Evolutionary conservation across 2,888 invertebrate species (phyloP).

Genomic region (Ormyrus rosae): DNA sequence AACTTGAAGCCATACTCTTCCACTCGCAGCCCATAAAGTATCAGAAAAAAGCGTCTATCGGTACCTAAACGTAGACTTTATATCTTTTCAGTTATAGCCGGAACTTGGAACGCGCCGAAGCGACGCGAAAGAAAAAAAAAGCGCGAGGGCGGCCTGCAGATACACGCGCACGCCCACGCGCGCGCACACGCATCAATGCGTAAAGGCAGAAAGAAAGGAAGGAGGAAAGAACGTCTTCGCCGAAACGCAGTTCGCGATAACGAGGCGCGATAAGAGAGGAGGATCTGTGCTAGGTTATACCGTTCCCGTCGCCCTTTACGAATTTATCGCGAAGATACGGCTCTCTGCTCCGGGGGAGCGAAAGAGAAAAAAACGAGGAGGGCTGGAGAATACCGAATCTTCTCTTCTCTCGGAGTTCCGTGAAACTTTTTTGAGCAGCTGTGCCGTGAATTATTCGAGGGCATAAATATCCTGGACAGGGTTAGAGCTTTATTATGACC

Average conservation of each 20-base stretch:
- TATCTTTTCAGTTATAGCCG: neutral
- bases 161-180: too few species aligned
- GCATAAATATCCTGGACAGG: constrained; percentile 11
- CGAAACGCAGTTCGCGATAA: constrained; percentile 41
- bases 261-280: constrained; percentile 37
- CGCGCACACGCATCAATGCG: too few species aligned
- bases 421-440: neutral
- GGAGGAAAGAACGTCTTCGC: constrained; percentile 22
- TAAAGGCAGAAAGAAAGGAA: too few species aligned
- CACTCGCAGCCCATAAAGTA: too few species aligned
- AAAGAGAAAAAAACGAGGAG: neutral
- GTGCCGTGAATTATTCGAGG: constrained; percentile 22
- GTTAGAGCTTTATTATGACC: too few species aligned
- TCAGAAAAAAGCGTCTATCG: neutral
- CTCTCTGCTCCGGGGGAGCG: neutral
- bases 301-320: constrained; percentile 4
- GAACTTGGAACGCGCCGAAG: too few species aligned
- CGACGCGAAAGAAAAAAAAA: too few species aligned
- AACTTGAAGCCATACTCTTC: too few species aligned
- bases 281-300: neutral
- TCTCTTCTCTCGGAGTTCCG: neutral
- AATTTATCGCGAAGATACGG: constrained; percentile 38
- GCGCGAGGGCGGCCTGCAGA: neutral
- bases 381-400: too few species aligned
- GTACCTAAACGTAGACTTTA: constrained; percentile 4